Conservation (phyloP, 2,113 vertebrate genomes). For the Bubo bubo region DNA sequence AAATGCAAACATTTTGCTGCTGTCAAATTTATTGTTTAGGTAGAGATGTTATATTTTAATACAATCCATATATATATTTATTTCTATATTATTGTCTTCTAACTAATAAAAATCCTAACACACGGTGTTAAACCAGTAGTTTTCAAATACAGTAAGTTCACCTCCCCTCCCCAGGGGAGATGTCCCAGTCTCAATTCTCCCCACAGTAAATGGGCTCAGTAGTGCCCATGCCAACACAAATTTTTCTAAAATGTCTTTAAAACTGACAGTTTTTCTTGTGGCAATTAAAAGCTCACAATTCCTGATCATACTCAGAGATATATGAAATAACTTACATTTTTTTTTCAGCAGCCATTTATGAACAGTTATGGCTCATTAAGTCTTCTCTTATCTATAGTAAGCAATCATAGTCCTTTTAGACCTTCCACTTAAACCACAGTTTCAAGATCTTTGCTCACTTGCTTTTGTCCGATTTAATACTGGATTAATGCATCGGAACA, state of each 20-base stretch:
- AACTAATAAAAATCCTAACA: background rate
- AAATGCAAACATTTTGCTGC: background rate
- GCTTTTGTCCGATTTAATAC: background rate
- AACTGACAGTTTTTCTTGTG: background rate
- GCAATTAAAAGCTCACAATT: background rate
- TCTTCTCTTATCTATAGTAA: background rate
- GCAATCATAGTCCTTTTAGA: background rate
- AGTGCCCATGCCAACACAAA: background rate
- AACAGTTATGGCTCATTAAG: background rate
- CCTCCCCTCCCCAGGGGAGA: background rate
- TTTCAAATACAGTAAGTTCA: background rate
- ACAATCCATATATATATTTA: background rate
- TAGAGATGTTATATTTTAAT: background rate
- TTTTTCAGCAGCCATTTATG: background rate
- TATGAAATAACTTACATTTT: background rate
- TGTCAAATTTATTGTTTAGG: background rate
- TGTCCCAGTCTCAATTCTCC: background rate
- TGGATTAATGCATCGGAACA: background rate
- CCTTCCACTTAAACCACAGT: background rate
- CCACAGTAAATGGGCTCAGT: background rate
- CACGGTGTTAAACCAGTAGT: background rate
- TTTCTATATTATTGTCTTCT: background rate
- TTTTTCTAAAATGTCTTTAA: background rate
- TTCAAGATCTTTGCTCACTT: background rate
- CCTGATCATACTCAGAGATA: background rate